phyloP scores from a whole-genome alignment of 2,113 vertebrate species.

The Python bivittatus region DNA sequence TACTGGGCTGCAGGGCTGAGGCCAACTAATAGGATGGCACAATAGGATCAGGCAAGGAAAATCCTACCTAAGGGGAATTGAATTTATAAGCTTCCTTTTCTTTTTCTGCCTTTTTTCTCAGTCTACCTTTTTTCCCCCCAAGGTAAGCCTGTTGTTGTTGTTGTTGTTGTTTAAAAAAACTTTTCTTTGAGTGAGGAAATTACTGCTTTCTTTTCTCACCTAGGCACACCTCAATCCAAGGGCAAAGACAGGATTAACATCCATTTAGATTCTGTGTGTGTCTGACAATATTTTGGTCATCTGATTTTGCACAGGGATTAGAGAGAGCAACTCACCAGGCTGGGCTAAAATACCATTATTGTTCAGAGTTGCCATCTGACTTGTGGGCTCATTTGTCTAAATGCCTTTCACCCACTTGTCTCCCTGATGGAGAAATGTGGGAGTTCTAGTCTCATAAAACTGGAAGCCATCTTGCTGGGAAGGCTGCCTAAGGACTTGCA shows the following conservation, averaged over 20 bases:
- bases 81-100: background rate
- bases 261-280: background rate
- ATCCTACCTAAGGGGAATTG: background rate
- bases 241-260: constrained; percentile 8
- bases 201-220: background rate
- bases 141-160: background rate
- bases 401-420: background rate
- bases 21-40: background rate
- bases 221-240: background rate
- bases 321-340: background rate
- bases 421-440: background rate
- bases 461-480: background rate
- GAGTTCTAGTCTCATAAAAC: background rate
- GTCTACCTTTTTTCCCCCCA: background rate
- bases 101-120: background rate
- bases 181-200: background rate
- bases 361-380: background rate
- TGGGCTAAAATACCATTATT: background rate
- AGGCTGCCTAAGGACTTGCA: background rate
- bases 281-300: background rate
- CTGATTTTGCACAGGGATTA: background rate
- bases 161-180: background rate
- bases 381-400: background rate
- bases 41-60: background rate
- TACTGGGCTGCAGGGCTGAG: background rate